These are phyloP conservation scores for Gobio occitaniae DNA, from an alignment of 2,797 vertebrate genomes.

Conservation along the genomic window DNA sequence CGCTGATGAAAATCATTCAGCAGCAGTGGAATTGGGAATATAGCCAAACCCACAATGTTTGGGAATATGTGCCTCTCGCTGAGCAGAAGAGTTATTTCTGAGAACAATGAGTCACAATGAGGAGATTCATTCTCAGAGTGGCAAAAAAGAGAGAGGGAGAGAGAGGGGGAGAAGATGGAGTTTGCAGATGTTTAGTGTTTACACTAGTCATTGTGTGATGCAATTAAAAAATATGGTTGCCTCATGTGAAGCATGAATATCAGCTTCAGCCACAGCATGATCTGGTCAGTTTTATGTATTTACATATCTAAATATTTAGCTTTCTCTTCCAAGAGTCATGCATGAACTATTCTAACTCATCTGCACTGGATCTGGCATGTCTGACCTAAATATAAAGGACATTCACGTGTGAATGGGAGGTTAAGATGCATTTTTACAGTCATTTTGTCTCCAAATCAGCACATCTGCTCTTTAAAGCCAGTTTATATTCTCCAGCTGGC, in stretches of 20 bases:
- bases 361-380: conserved; percentile 15
- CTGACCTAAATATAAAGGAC: conserved; percentile 25
- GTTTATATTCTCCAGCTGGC: conserved; percentile 53
- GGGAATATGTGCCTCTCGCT: conserved; percentile 53
- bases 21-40: conserved; percentile 45
- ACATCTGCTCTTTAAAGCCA: conserved; percentile 55
- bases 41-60: conserved; percentile 49
- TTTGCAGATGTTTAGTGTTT: conserved; percentile 35
- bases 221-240: conserved; percentile 12
- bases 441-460: conserved; percentile 21
- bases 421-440: conserved; percentile 16
- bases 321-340: conserved; percentile 16
- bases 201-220: conserved; percentile 25
- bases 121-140: conserved; percentile 34
- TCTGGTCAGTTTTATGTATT: conserved; percentile 9
- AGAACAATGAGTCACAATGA: conserved; percentile 57
- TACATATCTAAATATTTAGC: conserved; percentile 42
- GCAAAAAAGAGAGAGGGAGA: neutral
- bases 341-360: conserved; percentile 20
- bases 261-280: conserved; percentile 1
- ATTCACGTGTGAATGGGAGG: conserved; percentile 10
- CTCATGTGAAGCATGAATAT: conserved; percentile 25
- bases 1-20: conserved; percentile 49
- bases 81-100: conserved; percentile 40
- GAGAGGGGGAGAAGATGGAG: neutral